Evolutionary conservation across 92 coral and sea anemone genomes (phyloP).

Genomic region (Parazoanthus atlanticus): DNA sequence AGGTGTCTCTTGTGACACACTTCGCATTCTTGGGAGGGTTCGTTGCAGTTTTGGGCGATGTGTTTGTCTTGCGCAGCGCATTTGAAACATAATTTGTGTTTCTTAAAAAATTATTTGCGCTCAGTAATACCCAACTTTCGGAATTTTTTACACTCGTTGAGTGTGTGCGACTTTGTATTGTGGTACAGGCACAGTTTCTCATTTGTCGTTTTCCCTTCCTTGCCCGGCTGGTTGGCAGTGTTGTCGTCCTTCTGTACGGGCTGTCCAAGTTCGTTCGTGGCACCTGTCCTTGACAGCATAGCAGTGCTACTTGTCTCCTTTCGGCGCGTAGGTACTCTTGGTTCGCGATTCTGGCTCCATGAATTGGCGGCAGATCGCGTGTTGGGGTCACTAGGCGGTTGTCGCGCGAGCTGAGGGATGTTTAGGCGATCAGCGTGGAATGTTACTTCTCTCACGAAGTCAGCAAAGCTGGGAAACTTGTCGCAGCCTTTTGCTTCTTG

Average conservation of each 20-base stretch:
- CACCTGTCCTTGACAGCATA: not conserved
- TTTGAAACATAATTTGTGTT: conserved; percentile 55
- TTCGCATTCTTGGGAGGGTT: conserved; percentile 42
- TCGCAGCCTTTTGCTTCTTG: conserved; percentile 50
- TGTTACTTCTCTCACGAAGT: conserved; percentile 54
- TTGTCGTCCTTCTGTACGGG: not conserved
- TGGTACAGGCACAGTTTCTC: conserved; percentile 54
- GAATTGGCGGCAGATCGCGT: not conserved
- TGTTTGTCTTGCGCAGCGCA: conserved; percentile 49
- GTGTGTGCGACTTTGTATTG: conserved; percentile 51
- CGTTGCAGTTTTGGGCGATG: conserved; percentile 51
- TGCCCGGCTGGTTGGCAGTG: not conserved
- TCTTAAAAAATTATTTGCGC: conserved; percentile 55
- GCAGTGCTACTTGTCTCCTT: not conserved
- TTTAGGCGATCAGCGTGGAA: conserved; percentile 62
- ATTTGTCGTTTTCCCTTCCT: not conserved
- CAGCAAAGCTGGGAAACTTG: conserved; percentile 58
- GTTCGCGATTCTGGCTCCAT: not conserved
- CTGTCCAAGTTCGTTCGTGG: not conserved
- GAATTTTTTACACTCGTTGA: conserved; percentile 61
- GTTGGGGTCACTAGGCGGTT: not conserved
- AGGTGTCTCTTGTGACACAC: conserved; percentile 55
- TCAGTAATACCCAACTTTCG: conserved; percentile 46
- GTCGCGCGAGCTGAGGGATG: conserved; percentile 22
- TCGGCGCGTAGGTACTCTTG: not conserved